phyloP scores from a whole-genome alignment of 1,140 invertebrate genomes.

The Limonius californicus region DNA sequence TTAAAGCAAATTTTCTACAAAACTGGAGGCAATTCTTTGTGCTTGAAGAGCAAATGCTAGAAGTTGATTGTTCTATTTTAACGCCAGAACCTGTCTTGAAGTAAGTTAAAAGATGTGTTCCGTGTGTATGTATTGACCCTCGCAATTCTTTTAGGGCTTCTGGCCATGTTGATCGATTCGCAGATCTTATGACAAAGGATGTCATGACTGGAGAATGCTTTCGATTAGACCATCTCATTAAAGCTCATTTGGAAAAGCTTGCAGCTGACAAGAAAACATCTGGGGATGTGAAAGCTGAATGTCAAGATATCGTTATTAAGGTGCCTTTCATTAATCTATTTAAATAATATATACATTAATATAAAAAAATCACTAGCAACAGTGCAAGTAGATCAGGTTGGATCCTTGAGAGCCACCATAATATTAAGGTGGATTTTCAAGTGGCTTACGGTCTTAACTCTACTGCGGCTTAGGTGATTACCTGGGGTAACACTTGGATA shows the following conservation, averaged over 20 bases:
- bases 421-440: too few relatives aligned
- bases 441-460: too few relatives aligned
- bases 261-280: conserved; percentile 78
- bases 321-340: too few relatives aligned
- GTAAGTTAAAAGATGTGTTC: conserved; percentile 51
- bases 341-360: conserved; percentile 3
- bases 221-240: conserved; percentile 96
- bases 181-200: conserved; percentile 99
- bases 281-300: conserved; percentile 67
- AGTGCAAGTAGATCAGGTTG: too few relatives aligned
- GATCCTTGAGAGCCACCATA: too few relatives aligned
- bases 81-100: conserved; percentile 96
- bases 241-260: conserved; percentile 90
- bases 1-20: conserved; percentile 92
- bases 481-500: too few relatives aligned
- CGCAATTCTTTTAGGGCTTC: conserved; percentile 66
- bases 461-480: too few relatives aligned
- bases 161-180: conserved; percentile 98
- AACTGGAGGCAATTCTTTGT: conserved; percentile 96
- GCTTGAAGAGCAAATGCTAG: conserved; percentile 96
- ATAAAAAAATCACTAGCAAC: too few relatives aligned
- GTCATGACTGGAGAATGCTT: conserved; percentile 94
- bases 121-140: too few relatives aligned
- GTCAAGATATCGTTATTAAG: conserved; percentile 75
- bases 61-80: conserved; percentile 96